phyloP scores from a whole-genome alignment of 2,888 invertebrate genomes.

The Megaustenia siamemsis region DNA sequence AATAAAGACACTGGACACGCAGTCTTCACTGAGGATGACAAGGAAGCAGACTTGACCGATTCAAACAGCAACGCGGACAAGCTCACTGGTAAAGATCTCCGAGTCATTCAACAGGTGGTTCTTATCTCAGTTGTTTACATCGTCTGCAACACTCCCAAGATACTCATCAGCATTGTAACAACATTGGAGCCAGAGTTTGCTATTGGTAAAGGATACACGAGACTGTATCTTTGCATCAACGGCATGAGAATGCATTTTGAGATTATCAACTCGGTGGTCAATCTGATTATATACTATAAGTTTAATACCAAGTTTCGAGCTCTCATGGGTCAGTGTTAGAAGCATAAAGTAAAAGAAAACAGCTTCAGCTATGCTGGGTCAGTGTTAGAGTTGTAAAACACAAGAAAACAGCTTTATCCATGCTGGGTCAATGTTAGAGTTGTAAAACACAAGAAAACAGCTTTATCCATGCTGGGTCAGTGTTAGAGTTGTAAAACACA shows the following conservation, averaged over 20 bases:
- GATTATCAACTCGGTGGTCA: constrained; percentile 24
- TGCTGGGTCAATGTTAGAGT: too few relatives aligned
- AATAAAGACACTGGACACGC: background rate
- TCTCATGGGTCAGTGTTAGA: background rate
- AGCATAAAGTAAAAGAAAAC: too few relatives aligned
- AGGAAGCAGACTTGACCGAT: background rate
- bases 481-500: too few relatives aligned
- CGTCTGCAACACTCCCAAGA: constrained; percentile 19
- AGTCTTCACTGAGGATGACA: too few relatives aligned
- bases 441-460: too few relatives aligned
- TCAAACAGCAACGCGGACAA: constrained; percentile 5
- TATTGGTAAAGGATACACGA: constrained; percentile 21
- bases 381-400: too few relatives aligned
- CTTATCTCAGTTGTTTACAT: constrained; percentile 30
- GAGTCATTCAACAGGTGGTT: constrained; percentile 25
- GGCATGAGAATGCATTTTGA: constrained; percentile 16
- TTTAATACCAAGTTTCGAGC: constrained; percentile 35
- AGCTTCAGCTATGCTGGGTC: too few relatives aligned
- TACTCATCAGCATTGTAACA: background rate
- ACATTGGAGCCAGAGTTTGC: constrained; percentile 19
- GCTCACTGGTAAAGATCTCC: constrained; percentile 11
- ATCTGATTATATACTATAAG: constrained; percentile 29
- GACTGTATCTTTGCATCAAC: constrained; percentile 17
- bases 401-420: too few relatives aligned
- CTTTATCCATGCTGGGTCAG: too few relatives aligned